These are phyloP conservation scores for Embiotoca jacksoni DNA, from an alignment of 2,113 vertebrate species.

Conservation along the genomic window DNA sequence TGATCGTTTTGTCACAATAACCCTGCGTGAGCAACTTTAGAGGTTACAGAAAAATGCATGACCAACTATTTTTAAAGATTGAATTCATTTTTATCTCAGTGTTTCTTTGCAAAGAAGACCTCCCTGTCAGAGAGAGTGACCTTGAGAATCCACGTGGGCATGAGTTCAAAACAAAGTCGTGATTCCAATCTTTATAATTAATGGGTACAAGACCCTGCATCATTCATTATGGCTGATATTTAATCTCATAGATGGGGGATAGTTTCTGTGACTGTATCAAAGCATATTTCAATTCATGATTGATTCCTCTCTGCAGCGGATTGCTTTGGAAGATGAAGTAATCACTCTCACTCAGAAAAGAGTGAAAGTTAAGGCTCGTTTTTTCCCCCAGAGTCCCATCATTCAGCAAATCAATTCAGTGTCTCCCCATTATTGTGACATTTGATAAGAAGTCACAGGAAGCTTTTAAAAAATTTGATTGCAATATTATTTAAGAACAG, in stretches of 20 bases:
- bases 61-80: slow-evolving; percentile 5
- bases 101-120: slow-evolving; percentile 23
- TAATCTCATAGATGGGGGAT: slow-evolving; percentile 64
- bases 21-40: neutral
- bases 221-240: slow-evolving; percentile 71
- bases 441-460: slow-evolving; percentile 23
- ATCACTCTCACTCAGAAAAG: slow-evolving; percentile 54
- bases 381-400: slow-evolving; percentile 11
- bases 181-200: slow-evolving; percentile 73
- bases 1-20: neutral
- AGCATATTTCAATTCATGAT: slow-evolving; percentile 64
- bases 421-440: neutral
- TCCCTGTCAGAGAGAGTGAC: slow-evolving; percentile 35
- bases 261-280: slow-evolving; percentile 67
- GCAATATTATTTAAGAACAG: slow-evolving; percentile 18
- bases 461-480: slow-evolving; percentile 28
- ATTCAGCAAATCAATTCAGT: slow-evolving; percentile 35
- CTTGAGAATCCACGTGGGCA: slow-evolving; percentile 50
- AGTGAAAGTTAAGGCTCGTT: slow-evolving; percentile 22
- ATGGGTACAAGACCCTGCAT: slow-evolving; percentile 54
- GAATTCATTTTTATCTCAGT: neutral
- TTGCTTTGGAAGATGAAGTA: slow-evolving; percentile 56
- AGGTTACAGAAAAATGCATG: neutral
- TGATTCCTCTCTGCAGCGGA: slow-evolving; percentile 56
- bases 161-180: slow-evolving; percentile 63